phyloP scores from a whole-genome alignment of 2,888 invertebrate genomes.

The Nemapogon koenigi region DNA sequence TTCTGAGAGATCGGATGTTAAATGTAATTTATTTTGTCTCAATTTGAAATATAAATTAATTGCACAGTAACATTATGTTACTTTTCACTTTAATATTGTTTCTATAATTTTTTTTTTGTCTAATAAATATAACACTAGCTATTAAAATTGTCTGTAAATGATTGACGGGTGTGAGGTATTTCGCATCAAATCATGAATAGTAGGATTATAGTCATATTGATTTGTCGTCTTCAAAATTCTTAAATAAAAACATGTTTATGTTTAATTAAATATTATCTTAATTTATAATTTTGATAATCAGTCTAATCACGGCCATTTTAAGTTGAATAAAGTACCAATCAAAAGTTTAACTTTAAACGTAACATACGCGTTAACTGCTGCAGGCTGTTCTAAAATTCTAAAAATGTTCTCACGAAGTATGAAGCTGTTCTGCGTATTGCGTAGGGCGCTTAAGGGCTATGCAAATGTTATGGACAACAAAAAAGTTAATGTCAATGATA shows the following conservation, averaged over 20 bases:
- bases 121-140: neutral
- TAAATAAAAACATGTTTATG: no score
- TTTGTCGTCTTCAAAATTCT: no score
- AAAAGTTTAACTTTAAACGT: no score
- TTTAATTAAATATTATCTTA: no score
- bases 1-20: slow-evolving; percentile 17
- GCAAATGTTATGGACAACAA: slow-evolving; percentile 66
- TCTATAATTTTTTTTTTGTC: neutral
- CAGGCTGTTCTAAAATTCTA: slow-evolving; percentile 40
- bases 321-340: no score
- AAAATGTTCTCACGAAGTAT: slow-evolving; percentile 62
- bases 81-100: neutral
- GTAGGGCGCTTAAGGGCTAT: slow-evolving; percentile 28
- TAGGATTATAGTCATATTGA: no score
- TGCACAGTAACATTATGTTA: neutral
- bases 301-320: no score
- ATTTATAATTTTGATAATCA: no score
- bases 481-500: slow-evolving; percentile 64
- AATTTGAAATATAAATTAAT: slow-evolving; percentile 1
- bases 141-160: no score
- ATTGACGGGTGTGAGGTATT: no score
- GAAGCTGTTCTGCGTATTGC: slow-evolving; percentile 26
- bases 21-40: slow-evolving; percentile 15
- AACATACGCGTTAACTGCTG: no score
- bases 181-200: no score